Base-by-base conservation (phyloP, 2,888 invertebrate species). In the Stenolophus ochropezus region DNA sequence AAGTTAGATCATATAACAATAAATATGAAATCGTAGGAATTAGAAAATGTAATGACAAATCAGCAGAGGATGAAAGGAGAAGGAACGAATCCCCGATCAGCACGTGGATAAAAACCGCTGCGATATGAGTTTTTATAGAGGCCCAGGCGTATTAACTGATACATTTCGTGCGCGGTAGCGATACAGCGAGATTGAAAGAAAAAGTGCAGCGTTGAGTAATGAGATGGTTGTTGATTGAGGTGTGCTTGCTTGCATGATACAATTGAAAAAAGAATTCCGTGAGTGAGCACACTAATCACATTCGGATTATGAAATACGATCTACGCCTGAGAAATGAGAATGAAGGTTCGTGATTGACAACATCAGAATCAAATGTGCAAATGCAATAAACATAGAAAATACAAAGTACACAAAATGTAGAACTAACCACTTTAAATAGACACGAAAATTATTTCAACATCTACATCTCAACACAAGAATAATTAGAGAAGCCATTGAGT, bases 141-240 rank as follows among this genome's bases (percentile, higher is more conserved):
- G 65, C 27, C 65, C 33, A 33, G 61, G 18, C 27, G 65, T 69
- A 69, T 69, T 69, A 69, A 69, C 65, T 69, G 65, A 69, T 69
- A 69, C 27, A 69, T 69, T 18, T 27, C 65, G 65, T 69, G 33
- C 27, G 18, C 16, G 27, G 33, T 27, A 69, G 23, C 33, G 65
- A 69, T 69, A 69, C 65, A 33, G 2, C 56, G 20, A 21, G 56
- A 21, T 20, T 56, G 11, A 11, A 65, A 33, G 65, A 69, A 69
- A 69, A 33, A 69, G 27, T 25, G 20, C 61, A 25, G n/a, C 21
- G 14, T 14, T 61, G 61, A 61, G 61, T 61, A 61, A 61, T 61
- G 61, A 61, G 61, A 61, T 61, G 25, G 61, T 25, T 61, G 23
- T 25, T 61, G 61, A 61, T 61, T 61, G 61, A 61, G 61, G 61